Base-by-base conservation (phyloP, 2,888 invertebrate species). In the Minunthozetes semirufus region DNA sequence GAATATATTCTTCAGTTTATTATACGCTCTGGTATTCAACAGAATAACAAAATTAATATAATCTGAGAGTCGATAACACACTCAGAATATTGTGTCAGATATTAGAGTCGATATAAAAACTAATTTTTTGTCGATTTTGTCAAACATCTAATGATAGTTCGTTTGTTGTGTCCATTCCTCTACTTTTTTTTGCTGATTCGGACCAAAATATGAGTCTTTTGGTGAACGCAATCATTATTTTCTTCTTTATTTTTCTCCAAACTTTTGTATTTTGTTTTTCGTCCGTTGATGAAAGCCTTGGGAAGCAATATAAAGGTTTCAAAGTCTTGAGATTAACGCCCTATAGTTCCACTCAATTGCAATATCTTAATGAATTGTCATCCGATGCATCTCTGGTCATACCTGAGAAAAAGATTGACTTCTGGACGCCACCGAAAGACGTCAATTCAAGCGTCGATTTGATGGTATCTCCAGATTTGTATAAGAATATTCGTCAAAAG, bases 391-490 rank as follows among this genome's bases (percentile, higher is more conserved):
- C 72, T 4, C 50, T 70, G 8, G 71, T 71, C 13, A 50, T 19
- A 27, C 71, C 71, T 25, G 68, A 76, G 15, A 76, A 50, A 9
- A 59, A 72, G 59, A 75, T 78, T 22, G 77, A 78, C 61, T 78
- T 78, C 53, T 78, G 78, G 78, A 78, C 75, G 13, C 27, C 38
- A 0, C 76, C 77, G 0, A 73, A 73, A 6, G 38, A 56, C 15
- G 63, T 77, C 48, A 77, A 78, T 42, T 75, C 76, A 29, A 66
- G 76, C 1, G 76, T 79, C 0, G 92, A 92, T 81, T 84, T 92
- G 5, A 86, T 92, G 71, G 87, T 92, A 15, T 88, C 91, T 0
- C 90, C 90, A 0, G 87, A 87, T 76, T 84, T 81, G 3, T 87
- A 78, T 22, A 73, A 75, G 68, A 87, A 87, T 78, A 88, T 91